Percentiles rank a stretch among this genome's conserved stretches.
Evolutionary conservation across 2,888 invertebrate species (phyloP).

Genomic region (Agriopis aurantiaria): DNA sequence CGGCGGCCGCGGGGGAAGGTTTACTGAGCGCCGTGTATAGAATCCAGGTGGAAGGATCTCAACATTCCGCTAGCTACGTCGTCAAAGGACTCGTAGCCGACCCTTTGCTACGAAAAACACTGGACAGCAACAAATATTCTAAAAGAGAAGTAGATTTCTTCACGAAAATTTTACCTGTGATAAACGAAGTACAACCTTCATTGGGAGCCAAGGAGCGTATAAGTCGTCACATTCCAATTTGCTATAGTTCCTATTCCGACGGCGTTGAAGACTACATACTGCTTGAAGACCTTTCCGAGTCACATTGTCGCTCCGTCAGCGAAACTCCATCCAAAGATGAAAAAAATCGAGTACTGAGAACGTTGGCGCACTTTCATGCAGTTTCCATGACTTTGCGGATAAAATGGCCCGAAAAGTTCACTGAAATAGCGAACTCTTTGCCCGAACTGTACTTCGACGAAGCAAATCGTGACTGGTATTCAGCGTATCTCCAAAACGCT

Average conservation of each 20-base stretch:
- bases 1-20: constrained; percentile 63
- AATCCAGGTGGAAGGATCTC: constrained; percentile 53
- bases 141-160: constrained; percentile 62
- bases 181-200: constrained; percentile 56
- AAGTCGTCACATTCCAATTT: constrained; percentile 56
- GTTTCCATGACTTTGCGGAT: constrained; percentile 61
- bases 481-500: constrained; percentile 56
- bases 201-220: constrained; percentile 60
- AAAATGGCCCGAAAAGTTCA: constrained; percentile 57
- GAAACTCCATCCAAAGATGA: constrained; percentile 51
- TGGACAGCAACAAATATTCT: constrained; percentile 55
- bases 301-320: constrained; percentile 49
- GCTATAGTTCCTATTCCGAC: constrained; percentile 58
- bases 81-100: constrained; percentile 61
- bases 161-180: constrained; percentile 55
- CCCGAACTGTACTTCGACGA: constrained; percentile 62
- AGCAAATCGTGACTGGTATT: constrained; percentile 59
- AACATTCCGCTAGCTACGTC: constrained; percentile 54
- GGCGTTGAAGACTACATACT: constrained; percentile 63
- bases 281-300: constrained; percentile 63
- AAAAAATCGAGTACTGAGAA: constrained; percentile 55
- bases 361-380: constrained; percentile 67
- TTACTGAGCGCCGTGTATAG: constrained; percentile 65
- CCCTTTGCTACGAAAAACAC: constrained; percentile 51
- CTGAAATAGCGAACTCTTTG: constrained; percentile 49